phyloP scores from a whole-genome alignment of 2,888 invertebrate genomes.

The Orchesellides sinensis region DNA sequence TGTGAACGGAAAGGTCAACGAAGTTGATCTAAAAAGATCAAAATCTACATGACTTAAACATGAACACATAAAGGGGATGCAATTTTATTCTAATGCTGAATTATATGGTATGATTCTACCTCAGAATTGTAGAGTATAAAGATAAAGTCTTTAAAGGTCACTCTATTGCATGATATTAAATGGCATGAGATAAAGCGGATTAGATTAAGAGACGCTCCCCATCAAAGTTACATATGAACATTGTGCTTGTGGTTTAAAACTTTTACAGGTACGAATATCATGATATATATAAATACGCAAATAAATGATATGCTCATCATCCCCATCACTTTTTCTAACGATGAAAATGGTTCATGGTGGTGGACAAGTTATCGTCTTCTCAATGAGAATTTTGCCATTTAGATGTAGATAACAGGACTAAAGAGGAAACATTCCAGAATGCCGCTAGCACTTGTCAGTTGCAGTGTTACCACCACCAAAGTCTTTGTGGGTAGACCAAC shows the following conservation, averaged over 20 bases:
- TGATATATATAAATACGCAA: background rate
- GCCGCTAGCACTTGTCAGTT: background rate
- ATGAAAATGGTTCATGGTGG: conserved; percentile 23
- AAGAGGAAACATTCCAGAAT: conserved; percentile 51
- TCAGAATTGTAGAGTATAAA: too few relatives aligned
- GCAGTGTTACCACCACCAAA: background rate
- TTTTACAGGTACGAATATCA: too few relatives aligned
- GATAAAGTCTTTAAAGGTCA: too few relatives aligned
- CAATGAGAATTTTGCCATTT: conserved; percentile 50
- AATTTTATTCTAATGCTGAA: too few relatives aligned
- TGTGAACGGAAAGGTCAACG: conserved; percentile 41
- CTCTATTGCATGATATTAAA: conserved; percentile 48
- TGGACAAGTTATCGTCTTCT: conserved; percentile 42
- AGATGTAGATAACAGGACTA: conserved; percentile 41
- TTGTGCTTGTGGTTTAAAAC: too few relatives aligned
- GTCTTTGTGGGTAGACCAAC: background rate
- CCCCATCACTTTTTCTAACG: conserved; percentile 8
- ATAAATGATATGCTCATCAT: conserved; percentile 31
- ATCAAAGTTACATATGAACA: too few relatives aligned
- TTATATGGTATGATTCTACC: too few relatives aligned
- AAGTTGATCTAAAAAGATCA: conserved; percentile 45
- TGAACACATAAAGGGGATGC: background rate
- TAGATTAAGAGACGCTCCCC: background rate
- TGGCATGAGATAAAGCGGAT: conserved; percentile 5
- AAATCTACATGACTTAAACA: background rate